Conservation (phyloP, 2,113 vertebrate genomes). For the Apeltes quadracus region DNA sequence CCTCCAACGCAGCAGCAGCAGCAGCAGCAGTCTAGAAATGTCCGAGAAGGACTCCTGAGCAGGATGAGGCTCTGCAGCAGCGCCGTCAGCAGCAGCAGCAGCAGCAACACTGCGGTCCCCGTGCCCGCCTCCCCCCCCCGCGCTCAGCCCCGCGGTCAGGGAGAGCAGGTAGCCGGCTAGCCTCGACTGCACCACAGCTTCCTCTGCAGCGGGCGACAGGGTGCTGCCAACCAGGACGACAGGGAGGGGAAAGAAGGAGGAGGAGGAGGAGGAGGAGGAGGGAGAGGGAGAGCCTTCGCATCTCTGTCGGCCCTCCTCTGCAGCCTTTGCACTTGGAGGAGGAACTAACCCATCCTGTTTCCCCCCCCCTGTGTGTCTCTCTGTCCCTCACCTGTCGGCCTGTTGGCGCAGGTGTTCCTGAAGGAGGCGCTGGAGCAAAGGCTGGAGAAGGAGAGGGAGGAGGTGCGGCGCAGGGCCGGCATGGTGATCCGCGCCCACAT, state of each 20-base stretch:
- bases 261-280: background rate
- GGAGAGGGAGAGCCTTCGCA: constrained; percentile 44
- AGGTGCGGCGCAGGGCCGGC: constrained; percentile 87
- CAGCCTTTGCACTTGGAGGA: constrained; percentile 48
- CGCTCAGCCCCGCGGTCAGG: constrained; percentile 52
- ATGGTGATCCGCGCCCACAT: constrained; percentile 91
- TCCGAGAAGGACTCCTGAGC: constrained; percentile 62
- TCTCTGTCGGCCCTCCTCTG: constrained; percentile 57
- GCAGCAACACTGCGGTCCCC: constrained; percentile 54
- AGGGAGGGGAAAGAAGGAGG: background rate
- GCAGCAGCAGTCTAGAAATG: constrained; percentile 59
- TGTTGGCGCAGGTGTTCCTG: constrained; percentile 88
- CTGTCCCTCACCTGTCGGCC: constrained; percentile 39
- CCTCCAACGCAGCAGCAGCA: constrained; percentile 53
- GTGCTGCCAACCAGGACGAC: constrained; percentile 58
- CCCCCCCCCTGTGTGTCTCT: constrained; percentile 10
- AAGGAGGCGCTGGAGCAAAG: constrained; percentile 94
- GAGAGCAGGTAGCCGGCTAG: constrained; percentile 46
- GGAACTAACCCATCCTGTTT: constrained; percentile 68
- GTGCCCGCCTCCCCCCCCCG: constrained; percentile 43
- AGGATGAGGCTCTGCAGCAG: constrained; percentile 73
- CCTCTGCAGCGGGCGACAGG: constrained; percentile 60
- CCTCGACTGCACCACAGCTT: constrained; percentile 61
- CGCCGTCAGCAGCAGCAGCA: constrained; percentile 44
- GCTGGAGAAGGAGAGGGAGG: constrained; percentile 91